Evolutionary conservation across 2,797 vertebrate species (phyloP).

Genomic region (Yasuhikotakia modesta): DNA sequence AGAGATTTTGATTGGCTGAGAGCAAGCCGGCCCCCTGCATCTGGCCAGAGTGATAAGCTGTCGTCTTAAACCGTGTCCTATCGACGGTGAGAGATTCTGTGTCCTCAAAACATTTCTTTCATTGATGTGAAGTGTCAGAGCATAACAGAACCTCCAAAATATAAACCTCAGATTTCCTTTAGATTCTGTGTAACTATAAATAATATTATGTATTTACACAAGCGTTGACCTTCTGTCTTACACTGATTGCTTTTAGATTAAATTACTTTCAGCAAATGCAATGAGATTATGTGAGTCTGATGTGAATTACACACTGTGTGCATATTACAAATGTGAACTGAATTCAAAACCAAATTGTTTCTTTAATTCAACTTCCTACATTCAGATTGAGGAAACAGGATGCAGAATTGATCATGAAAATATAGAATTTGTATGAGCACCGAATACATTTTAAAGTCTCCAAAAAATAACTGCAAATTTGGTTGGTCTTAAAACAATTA

Average conservation of each 20-base stretch:
- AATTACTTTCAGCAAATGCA: constrained; percentile 9
- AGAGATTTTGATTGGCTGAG: constrained; percentile 2
- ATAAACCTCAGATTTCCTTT: too few relatives aligned
- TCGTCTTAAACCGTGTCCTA: constrained; percentile 32
- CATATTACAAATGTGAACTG: neutral
- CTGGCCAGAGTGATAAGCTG: constrained; percentile 51
- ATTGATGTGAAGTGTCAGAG: constrained; percentile 4
- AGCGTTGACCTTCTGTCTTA: neutral
- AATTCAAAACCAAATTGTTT: too few relatives aligned
- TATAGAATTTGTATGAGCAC: too few relatives aligned
- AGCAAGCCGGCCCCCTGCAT: constrained; percentile 31
- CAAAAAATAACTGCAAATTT: too few relatives aligned
- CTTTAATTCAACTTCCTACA: too few relatives aligned
- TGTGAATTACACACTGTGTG: neutral
- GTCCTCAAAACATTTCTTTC: constrained; percentile 10
- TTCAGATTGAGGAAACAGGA: too few relatives aligned
- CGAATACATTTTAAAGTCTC: too few relatives aligned
- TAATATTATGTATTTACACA: neutral
- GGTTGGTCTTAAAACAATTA: too few relatives aligned
- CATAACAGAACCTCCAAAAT: neutral
- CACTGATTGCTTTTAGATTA: neutral
- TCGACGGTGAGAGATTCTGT: constrained; percentile 24
- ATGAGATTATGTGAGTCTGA: neutral
- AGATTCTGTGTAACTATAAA: neutral
- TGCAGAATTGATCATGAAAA: too few relatives aligned